These are phyloP conservation scores for Neomorphus geoffroyi DNA, from an alignment of 2,797 vertebrate species.

Conservation along the genomic window DNA sequence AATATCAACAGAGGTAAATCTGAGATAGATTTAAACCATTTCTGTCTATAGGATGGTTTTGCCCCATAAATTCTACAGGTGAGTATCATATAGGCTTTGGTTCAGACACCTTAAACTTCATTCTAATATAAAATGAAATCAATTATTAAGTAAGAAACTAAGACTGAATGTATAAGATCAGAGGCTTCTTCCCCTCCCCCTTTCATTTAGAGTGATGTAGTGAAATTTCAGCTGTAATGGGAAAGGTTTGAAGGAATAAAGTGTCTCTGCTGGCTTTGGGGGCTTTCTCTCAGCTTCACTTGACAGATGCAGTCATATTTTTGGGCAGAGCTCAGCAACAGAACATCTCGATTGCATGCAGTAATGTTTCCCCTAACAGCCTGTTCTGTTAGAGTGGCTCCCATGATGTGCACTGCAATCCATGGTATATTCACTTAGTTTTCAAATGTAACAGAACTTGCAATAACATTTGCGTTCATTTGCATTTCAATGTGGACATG, in stretches of 20 bases:
- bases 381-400: background rate
- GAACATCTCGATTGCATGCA: background rate
- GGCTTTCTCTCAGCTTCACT: background rate
- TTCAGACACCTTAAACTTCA: accelerated
- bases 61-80: background rate
- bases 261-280: background rate
- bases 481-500: background rate
- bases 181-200: accelerated
- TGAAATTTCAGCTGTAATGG: background rate
- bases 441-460: background rate
- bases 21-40: background rate
- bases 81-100: background rate
- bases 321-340: background rate
- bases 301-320: background rate
- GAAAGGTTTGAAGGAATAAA: background rate
- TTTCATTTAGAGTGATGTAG: background rate
- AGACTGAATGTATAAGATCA: background rate
- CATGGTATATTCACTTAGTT: background rate
- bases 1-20: background rate
- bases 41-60: background rate
- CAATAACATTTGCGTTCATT: slow-evolving; percentile 9
- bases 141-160: background rate
- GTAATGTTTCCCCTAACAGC: background rate
- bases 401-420: background rate
- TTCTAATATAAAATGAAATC: background rate